These are phyloP conservation scores for Strigamia crassipes DNA, from an alignment of 2,888 invertebrate genomes.

Conservation along the genomic window DNA sequence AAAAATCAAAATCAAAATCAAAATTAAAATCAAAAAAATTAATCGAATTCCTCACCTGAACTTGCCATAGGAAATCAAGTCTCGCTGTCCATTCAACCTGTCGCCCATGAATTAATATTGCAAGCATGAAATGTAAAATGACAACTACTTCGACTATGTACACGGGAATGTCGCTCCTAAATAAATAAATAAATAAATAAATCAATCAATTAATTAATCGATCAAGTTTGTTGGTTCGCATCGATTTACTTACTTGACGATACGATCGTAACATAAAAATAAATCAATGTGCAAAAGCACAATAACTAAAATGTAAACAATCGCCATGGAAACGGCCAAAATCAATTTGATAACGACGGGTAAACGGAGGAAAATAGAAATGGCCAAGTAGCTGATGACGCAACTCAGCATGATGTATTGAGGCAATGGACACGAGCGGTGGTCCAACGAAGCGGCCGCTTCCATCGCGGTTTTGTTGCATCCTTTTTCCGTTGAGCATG, in stretches of 20 bases:
- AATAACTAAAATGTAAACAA: conserved; percentile 78
- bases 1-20: neutral
- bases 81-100: conserved; percentile 84
- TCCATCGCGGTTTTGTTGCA: neutral
- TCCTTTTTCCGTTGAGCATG: conserved; percentile 18
- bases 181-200: conserved; percentile 51
- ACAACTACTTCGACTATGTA: conserved; percentile 72
- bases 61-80: conserved; percentile 64
- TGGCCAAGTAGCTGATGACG: conserved; percentile 79
- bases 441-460: conserved; percentile 61
- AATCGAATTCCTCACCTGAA: conserved; percentile 58
- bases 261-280: conserved; percentile 79
- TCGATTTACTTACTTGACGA: conserved; percentile 69
- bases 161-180: conserved; percentile 73
- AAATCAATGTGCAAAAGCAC: conserved; percentile 78
- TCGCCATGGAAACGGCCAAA: conserved; percentile 76
- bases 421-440: conserved; percentile 81
- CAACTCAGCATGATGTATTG: conserved; percentile 86
- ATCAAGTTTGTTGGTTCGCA: neutral
- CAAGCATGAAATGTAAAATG: conserved; percentile 79
- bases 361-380: conserved; percentile 80
- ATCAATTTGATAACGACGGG: conserved; percentile 81
- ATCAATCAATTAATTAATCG: neutral
- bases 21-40: neutral
- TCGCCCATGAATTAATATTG: conserved; percentile 80